A percentile compares a stretch with the other conserved stretches of the same genome.
phyloP scores from a whole-genome alignment of 1,140 invertebrate genomes.

The Rhyzopertha dominica region DNA sequence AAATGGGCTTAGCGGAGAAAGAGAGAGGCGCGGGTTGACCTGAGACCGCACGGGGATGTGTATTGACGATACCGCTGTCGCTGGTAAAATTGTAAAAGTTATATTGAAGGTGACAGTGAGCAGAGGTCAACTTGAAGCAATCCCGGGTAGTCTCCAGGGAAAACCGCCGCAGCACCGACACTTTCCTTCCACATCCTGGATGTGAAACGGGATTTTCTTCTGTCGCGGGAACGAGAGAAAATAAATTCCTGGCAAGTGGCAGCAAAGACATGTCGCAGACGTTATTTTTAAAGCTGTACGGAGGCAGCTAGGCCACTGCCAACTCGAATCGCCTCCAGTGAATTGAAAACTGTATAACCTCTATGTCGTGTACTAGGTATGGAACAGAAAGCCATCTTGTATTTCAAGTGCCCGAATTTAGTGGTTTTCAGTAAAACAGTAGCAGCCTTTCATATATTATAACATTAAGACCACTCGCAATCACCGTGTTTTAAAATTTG shows the following conservation, averaged over 20 bases:
- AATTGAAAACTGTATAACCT: no score
- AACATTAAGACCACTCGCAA: no score
- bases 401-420: no score
- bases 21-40: conserved; percentile 23
- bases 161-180: not conserved
- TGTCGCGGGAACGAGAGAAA: not conserved
- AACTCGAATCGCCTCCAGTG: no score
- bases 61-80: conserved; percentile 3
- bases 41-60: not conserved
- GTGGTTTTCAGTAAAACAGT: no score
- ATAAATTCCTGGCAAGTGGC: not conserved
- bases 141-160: conserved; percentile 19
- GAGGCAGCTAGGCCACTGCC: not conserved
- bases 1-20: conserved; percentile 33
- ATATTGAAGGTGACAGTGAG: conserved; percentile 33
- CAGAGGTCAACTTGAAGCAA: conserved; percentile 32
- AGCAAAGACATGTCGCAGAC: not conserved
- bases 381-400: no score
- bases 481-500: no score
- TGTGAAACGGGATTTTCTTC: not conserved
- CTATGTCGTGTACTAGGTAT: no score
- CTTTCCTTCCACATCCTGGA: not conserved
- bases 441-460: no score
- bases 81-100: conserved; percentile 18
- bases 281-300: not conserved